These are phyloP conservation scores for Chrysolina oricalcia DNA, from an alignment of 2,888 invertebrate genomes.

Conservation along the genomic window DNA sequence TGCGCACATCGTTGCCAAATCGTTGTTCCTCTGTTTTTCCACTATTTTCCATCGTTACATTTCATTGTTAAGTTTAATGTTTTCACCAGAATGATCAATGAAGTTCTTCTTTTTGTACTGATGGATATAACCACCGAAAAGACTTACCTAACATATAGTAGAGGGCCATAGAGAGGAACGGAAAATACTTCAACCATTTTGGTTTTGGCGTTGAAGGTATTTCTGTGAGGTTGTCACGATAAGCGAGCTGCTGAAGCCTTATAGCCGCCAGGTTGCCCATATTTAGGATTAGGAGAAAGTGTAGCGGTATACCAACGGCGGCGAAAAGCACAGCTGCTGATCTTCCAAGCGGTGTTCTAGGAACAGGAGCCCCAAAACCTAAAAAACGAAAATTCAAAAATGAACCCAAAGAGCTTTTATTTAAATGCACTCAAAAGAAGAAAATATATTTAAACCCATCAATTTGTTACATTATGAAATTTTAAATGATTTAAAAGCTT, in stretches of 20 bases:
- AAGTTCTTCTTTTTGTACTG: neutral
- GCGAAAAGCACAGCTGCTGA: conserved; percentile 79
- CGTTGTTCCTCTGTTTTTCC: no score
- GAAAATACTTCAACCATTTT: conserved; percentile 69
- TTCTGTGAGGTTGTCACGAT: conserved; percentile 60
- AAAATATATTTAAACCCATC: no score
- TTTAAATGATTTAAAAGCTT: no score
- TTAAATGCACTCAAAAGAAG: no score
- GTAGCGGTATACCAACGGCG: conserved; percentile 79
- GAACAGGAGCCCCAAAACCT: conserved; percentile 85
- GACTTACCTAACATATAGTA: conserved; percentile 75
- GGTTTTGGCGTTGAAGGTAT: conserved; percentile 60
- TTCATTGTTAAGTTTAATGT: no score
- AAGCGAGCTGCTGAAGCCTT: conserved; percentile 71
- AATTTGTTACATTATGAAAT: no score
- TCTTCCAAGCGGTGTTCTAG: conserved; percentile 78
- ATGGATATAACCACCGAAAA: neutral
- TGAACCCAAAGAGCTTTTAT: conserved; percentile 1
- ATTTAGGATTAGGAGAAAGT: conserved; percentile 77
- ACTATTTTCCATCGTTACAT: no score
- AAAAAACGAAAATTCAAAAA: conserved; percentile 48
- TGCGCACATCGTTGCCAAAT: no score
- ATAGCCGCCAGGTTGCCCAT: conserved; percentile 74
- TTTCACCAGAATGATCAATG: no score
- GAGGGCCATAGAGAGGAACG: conserved; percentile 70